Evolutionary conservation across 2,113 vertebrate species (phyloP).

Genomic region (Pseudorasbora parva): DNA sequence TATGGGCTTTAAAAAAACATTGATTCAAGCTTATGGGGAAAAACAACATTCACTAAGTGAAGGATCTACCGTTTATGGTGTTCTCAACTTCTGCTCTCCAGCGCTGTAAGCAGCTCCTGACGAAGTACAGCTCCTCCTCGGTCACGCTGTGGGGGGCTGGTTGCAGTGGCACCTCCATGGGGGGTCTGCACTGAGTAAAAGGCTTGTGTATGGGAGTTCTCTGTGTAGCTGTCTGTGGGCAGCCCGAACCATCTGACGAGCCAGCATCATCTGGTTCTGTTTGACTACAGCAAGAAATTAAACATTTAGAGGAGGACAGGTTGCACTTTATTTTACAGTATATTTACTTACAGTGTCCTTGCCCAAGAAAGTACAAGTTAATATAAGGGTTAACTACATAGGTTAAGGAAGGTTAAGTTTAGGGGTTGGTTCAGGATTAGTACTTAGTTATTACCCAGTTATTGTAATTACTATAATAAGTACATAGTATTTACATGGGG

Average conservation of each 20-base stretch:
- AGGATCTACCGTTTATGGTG: constrained; percentile 83
- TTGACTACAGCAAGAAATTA: constrained; percentile 60
- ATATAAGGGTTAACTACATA: no score
- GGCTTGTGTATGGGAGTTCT: constrained; percentile 65
- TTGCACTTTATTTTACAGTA: no score
- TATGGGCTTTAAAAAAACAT: not conserved
- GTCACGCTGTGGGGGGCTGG: constrained; percentile 81
- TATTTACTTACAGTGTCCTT: no score
- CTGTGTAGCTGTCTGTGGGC: constrained; percentile 56
- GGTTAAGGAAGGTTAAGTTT: no score
- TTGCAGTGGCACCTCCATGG: constrained; percentile 63
- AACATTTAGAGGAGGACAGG: not conserved
- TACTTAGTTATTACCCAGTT: no score
- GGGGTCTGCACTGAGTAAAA: constrained; percentile 68
- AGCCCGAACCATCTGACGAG: constrained; percentile 61
- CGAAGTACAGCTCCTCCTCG: constrained; percentile 83
- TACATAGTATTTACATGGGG: no score
- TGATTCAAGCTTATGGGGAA: not conserved
- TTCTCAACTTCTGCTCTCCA: constrained; percentile 91
- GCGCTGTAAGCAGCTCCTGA: constrained; percentile 86
- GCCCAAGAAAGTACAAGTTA: no score
- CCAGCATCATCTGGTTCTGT: constrained; percentile 53
- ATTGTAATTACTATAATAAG: no score
- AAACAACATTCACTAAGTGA: not conserved
- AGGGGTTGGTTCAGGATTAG: no score